Base-by-base conservation (phyloP, 2,888 invertebrate species). In the Heliconius sara region DNA sequence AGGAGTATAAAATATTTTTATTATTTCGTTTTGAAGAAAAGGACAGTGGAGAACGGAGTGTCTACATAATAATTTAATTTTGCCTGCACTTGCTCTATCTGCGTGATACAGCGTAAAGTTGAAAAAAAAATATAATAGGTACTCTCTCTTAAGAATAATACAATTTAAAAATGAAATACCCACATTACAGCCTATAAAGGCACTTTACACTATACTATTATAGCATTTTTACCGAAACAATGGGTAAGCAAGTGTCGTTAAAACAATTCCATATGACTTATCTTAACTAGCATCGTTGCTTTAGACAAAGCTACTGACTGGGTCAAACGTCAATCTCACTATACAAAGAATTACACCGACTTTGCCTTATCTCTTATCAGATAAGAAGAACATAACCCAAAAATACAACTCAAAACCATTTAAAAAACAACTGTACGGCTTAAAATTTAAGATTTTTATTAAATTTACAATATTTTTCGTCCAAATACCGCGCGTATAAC, bases 251-350 rank as follows among this genome's bases (percentile, higher is more conserved):
- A 76, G 81, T 76, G 79, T 81, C 75, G 71, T 76, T 81, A 81
- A 76, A 76, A 76, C 78, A 70, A 71, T 77, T 63, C 77, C 43
- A 81, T 79, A 72, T 39, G 43, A 57, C 60, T 81, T 80, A 80
- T 80, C 81, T 82, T 67, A 80, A 79, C 75, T 47, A 82, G 77
- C 80, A 67, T 79, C 72, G 67, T 76, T 67, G 74, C 74, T 57
- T 25, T 22, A 73, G 68, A 76, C 86, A 89, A 77, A 78, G 79
- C 83, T 77, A 52, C 76, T 67, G 85, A 57, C 76, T 67, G 85
- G 85, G 88, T 90, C 88, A 88, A 82, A 87, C 81, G 88, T 85
- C 87, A 86, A 82, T 79, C 86, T 87, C 89, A 89, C 89, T 88
- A 86, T 87, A 85, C 86, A 87, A 87, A 85, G 85, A 66, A 52